Conservation (phyloP, 2,797 vertebrate species). For the Sternotherus odoratus region DNA sequence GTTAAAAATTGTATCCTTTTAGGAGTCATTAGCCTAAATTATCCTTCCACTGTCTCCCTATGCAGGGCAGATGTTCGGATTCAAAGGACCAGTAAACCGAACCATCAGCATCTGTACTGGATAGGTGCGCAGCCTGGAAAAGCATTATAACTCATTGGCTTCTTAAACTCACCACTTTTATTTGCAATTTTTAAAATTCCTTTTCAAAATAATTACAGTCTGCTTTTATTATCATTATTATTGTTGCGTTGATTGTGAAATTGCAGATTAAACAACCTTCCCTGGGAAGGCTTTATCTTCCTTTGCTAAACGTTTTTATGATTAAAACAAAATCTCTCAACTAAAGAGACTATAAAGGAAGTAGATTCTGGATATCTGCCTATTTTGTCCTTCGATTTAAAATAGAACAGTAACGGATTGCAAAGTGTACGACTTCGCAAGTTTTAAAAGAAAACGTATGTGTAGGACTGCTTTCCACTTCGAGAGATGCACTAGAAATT, state of each 20-base stretch:
- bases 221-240: background rate
- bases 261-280: constrained; percentile 11
- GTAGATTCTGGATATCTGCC: constrained; percentile 49
- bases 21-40: constrained; percentile 30
- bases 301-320: constrained; percentile 55
- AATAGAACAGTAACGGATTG: background rate
- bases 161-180: constrained; percentile 54
- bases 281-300: constrained; percentile 22
- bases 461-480: background rate
- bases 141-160: constrained; percentile 51
- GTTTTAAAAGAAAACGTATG: background rate
- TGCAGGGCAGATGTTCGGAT: constrained; percentile 70
- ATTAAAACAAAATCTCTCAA: constrained; percentile 53
- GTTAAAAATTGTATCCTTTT: background rate
- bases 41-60: constrained; percentile 43
- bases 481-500: background rate
- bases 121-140: constrained; percentile 41
- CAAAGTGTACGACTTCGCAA: background rate
- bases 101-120: constrained; percentile 72
- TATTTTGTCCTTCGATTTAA: background rate
- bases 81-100: constrained; percentile 66
- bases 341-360: constrained; percentile 28
- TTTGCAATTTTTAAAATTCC: constrained; percentile 46
- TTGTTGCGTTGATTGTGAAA: constrained; percentile 3
- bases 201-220: constrained; percentile 59